These are phyloP conservation scores for Macropis europaea DNA, from an alignment of 2,888 invertebrate genomes.

Conservation along the genomic window DNA sequence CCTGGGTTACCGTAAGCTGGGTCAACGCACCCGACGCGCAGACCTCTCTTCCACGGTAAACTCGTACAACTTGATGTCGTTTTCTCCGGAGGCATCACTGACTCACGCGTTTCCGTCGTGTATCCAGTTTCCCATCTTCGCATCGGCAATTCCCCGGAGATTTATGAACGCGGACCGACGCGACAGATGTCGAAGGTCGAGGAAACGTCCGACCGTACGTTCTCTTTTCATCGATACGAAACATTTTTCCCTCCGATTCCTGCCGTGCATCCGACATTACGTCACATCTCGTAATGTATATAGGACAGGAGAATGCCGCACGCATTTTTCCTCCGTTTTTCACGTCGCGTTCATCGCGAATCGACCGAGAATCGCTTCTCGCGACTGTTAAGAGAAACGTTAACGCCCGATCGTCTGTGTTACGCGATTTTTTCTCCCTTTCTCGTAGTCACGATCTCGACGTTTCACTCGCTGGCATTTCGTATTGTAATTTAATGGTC, in stretches of 20 bases:
- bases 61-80: constrained; percentile 57
- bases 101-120: constrained; percentile 44
- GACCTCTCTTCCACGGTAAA: constrained; percentile 50
- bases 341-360: not conserved
- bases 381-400: constrained; percentile 2
- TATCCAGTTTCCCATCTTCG: constrained; percentile 46
- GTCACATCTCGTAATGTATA: no score
- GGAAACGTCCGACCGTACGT: constrained; percentile 7
- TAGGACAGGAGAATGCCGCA: no score
- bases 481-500: constrained; percentile 45
- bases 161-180: constrained; percentile 12
- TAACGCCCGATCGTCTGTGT: not conserved
- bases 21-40: constrained; percentile 73
- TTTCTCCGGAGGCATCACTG: constrained; percentile 53
- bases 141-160: constrained; percentile 22
- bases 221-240: not conserved
- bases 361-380: constrained; percentile 14
- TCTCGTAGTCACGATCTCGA: constrained; percentile 24
- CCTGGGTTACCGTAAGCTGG: constrained; percentile 75
- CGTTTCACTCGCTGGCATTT: constrained; percentile 37
- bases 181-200: constrained; percentile 25
- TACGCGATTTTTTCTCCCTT: constrained; percentile 12
- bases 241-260: not conserved
- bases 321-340: not conserved
- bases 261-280: no score